Percentiles rank a stretch among this genome's conserved stretches.
These are phyloP conservation scores for Charanyca ferruginea DNA, from an alignment of 2,888 invertebrate genomes.

Conservation along the genomic window DNA sequence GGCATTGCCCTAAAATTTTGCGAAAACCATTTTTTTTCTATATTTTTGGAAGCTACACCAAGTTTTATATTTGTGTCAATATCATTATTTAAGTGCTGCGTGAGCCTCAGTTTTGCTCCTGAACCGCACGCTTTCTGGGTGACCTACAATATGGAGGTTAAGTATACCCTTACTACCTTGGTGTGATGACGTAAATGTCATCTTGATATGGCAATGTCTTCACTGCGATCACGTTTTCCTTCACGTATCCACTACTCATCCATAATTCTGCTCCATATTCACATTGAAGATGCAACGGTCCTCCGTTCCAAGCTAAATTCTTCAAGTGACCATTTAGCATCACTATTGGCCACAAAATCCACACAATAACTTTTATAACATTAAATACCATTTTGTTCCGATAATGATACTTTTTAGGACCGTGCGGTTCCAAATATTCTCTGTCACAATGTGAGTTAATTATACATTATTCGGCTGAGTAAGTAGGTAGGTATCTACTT, in stretches of 20 bases:
- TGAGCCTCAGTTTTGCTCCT: not conserved
- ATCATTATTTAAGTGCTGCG: not conserved
- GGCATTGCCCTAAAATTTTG: too few species aligned
- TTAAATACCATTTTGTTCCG: conserved; percentile 50
- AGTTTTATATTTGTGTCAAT: too few species aligned
- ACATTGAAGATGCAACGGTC: conserved; percentile 84
- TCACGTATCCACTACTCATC: conserved; percentile 87
- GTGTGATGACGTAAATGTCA: conserved; percentile 91
- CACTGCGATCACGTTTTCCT: conserved; percentile 92
- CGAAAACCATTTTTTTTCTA: too few species aligned
- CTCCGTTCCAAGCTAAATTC: conserved; percentile 86
- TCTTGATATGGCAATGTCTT: conserved; percentile 91
- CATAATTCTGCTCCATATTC: conserved; percentile 88
- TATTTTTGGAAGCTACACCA: too few species aligned
- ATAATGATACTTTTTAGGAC: not conserved
- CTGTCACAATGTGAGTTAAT: conserved; percentile 14
- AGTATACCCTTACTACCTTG: conserved; percentile 75
- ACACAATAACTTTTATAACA: conserved; percentile 36
- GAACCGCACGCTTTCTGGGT: not conserved
- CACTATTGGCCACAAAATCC: conserved; percentile 44
- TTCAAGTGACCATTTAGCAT: conserved; percentile 69
- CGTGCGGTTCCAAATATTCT: conserved; percentile 24
- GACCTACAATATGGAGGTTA: conserved; percentile 10
- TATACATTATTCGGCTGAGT: conserved; percentile 20
- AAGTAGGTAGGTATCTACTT: too few species aligned